These are phyloP conservation scores for Macroteleia sp. DNA, from an alignment of 2,888 invertebrate genomes.

Conservation along the genomic window DNA sequence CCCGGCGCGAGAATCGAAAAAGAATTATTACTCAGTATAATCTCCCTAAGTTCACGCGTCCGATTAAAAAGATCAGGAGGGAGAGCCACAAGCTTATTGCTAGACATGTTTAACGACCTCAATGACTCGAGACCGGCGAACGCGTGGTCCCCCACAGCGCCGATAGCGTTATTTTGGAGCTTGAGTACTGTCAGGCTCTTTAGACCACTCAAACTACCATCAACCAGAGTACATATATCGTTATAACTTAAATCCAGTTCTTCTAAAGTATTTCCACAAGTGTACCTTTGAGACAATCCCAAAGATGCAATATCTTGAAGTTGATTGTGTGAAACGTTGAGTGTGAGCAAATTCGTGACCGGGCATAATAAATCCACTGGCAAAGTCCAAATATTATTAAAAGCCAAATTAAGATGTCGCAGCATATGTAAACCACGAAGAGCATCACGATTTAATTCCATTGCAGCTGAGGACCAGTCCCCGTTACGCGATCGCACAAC, in stretches of 20 bases:
- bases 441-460: slow-evolving; percentile 90
- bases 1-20: slow-evolving; percentile 90
- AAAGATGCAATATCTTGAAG: slow-evolving; percentile 91
- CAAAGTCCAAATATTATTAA: slow-evolving; percentile 91
- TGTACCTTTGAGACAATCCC: slow-evolving; percentile 90
- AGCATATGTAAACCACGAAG: slow-evolving; percentile 89
- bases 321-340: slow-evolving; percentile 91
- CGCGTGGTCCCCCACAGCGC: slow-evolving; percentile 89
- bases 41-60: slow-evolving; percentile 88
- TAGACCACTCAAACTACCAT: slow-evolving; percentile 89
- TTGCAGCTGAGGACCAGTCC: slow-evolving; percentile 91
- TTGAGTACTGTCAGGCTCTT: slow-evolving; percentile 88
- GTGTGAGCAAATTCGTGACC: slow-evolving; percentile 87
- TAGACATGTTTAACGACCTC: slow-evolving; percentile 90
- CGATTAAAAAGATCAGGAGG: slow-evolving; percentile 91
- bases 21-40: slow-evolving; percentile 91
- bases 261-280: slow-evolving; percentile 89
- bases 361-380: slow-evolving; percentile 90
- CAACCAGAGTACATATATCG: slow-evolving; percentile 89
- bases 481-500: slow-evolving; percentile 90
- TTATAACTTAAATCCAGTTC: slow-evolving; percentile 90
- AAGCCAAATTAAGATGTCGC: slow-evolving; percentile 88
- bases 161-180: slow-evolving; percentile 91
- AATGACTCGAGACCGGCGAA: slow-evolving; percentile 89
- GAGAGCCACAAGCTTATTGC: slow-evolving; percentile 90